Conservation (phyloP, 2,113 vertebrate species). For the Albula goreensis region DNA sequence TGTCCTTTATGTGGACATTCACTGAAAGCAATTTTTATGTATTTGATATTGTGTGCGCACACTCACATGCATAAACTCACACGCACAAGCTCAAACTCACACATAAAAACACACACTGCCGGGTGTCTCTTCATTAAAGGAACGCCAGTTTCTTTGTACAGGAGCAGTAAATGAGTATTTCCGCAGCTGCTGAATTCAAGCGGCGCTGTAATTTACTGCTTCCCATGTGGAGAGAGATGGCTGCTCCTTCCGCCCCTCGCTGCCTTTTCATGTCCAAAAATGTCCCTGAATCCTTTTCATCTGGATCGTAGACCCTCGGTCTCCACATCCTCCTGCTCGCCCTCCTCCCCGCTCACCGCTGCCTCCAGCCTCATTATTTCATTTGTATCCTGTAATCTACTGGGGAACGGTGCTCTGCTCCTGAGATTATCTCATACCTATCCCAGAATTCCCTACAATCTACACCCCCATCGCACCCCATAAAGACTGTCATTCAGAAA, state of each 20-base stretch:
- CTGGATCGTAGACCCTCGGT: constrained; percentile 45
- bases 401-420: not conserved
- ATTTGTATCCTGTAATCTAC: constrained; percentile 8
- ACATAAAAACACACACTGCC: constrained; percentile 1
- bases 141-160: constrained; percentile 3
- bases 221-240: not conserved
- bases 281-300: constrained; percentile 28
- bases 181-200: not conserved
- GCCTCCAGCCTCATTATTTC: constrained; percentile 45
- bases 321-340: constrained; percentile 27
- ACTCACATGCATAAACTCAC: not conserved
- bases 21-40: not conserved
- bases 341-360: constrained; percentile 41
- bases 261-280: constrained; percentile 28
- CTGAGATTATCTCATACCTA: not conserved
- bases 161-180: not conserved
- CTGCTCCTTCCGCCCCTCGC: not conserved
- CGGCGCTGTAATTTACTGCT: constrained; percentile 7
- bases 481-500: not conserved
- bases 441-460: constrained; percentile 2
- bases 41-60: not conserved
- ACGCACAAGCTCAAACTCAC: not conserved
- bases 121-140: not conserved
- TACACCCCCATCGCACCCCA: not conserved
- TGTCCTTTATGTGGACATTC: not conserved